A percentile compares a stretch with the other conserved stretches of the same genome.
phyloP scores from a whole-genome alignment of 2,797 vertebrate genomes.

The Chloroceryle amazona region DNA sequence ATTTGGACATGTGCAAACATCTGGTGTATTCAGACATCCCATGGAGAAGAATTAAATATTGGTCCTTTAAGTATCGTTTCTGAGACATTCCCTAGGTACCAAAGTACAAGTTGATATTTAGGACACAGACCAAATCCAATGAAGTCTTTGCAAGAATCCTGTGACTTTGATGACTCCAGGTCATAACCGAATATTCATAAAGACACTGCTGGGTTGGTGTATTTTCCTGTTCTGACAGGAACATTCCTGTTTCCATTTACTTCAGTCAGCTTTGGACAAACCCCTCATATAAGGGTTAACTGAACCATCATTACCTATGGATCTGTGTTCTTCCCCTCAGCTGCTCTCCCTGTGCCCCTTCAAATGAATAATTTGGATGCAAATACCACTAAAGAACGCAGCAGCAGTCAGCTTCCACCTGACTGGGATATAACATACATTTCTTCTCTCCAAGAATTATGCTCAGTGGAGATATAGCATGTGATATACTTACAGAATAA shows the following conservation, averaged over 20 bases:
- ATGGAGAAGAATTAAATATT: neutral
- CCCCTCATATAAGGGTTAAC: neutral
- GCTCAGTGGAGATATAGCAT: neutral
- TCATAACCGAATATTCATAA: neutral
- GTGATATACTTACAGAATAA: slow-evolving; percentile 5
- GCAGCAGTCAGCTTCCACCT: neutral
- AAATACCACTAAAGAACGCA: neutral
- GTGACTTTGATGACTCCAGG: neutral
- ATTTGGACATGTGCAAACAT: neutral
- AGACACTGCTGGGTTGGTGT: neutral
- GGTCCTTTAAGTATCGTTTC: neutral
- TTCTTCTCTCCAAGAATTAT: neutral
- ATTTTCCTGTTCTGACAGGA: neutral
- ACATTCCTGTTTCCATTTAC: neutral
- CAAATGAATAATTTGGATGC: neutral
- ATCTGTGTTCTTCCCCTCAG: neutral
- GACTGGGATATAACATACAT: neutral
- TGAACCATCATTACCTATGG: neutral
- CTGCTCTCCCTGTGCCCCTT: neutral
- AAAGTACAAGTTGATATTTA: neutral
- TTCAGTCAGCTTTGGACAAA: neutral
- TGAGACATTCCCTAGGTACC: neutral
- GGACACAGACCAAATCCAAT: neutral
- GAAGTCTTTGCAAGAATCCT: neutral
- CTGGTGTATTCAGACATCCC: neutral